Evolutionary conservation across 2,797 vertebrate species (phyloP).

Genomic region (Lagorchestes hirsutus): DNA sequence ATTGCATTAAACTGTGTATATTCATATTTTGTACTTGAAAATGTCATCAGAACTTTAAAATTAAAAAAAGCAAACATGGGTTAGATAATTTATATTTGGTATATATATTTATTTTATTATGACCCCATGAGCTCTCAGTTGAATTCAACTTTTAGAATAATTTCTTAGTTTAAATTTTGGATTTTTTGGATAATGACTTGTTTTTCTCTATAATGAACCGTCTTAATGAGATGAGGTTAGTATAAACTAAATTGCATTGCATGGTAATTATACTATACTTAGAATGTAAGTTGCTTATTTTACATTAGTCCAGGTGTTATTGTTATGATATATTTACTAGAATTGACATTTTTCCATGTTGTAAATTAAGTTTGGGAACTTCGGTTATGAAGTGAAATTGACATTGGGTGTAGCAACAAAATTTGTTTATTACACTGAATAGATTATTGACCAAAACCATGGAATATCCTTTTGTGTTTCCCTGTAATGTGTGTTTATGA

Average conservation of each 20-base stretch:
- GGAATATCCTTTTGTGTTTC: slow-evolving; percentile 37
- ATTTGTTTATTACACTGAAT: background rate
- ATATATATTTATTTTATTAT: slow-evolving; percentile 14
- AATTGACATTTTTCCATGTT: slow-evolving; percentile 10
- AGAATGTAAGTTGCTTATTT: background rate
- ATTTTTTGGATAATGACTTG: background rate
- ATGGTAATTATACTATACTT: background rate
- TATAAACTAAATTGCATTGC: background rate
- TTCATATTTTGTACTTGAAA: background rate
- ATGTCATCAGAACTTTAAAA: background rate
- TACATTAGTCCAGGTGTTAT: background rate
- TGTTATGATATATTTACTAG: background rate
- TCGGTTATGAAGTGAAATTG: slow-evolving; percentile 12
- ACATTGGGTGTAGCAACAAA: background rate
- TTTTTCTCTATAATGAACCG: slow-evolving; percentile 12
- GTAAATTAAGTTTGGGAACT: slow-evolving; percentile 7
- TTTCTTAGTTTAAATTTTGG: slow-evolving; percentile 39
- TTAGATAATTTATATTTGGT: background rate
- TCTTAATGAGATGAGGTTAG: background rate
- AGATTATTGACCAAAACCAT: background rate
- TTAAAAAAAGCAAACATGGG: background rate
- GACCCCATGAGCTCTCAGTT: background rate
- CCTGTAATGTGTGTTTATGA: slow-evolving; percentile 16
- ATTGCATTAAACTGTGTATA: background rate
- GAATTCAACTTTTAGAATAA: background rate